These are phyloP conservation scores for Corvus cornix DNA, from an alignment of 2,113 vertebrate species.

Conservation along the genomic window DNA sequence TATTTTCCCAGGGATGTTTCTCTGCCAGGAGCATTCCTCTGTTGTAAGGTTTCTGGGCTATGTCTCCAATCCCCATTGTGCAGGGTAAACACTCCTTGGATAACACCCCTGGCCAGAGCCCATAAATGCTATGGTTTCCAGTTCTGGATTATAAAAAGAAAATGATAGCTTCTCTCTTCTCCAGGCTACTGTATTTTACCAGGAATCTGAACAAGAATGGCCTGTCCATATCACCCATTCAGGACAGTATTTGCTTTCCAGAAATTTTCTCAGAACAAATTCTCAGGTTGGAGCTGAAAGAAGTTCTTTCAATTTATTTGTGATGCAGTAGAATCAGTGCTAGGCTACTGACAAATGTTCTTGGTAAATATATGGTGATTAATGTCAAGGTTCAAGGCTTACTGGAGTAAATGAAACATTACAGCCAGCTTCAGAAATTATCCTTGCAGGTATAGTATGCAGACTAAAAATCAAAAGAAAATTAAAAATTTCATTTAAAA, in stretches of 20 bases:
- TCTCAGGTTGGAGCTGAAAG: not conserved
- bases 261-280: slow-evolving; percentile 16
- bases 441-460: not conserved
- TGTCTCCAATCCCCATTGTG: slow-evolving; percentile 30
- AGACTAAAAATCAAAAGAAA: not conserved
- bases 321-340: not conserved
- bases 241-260: slow-evolving; percentile 29
- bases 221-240: not conserved
- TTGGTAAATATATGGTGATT: not conserved
- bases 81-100: slow-evolving; percentile 46
- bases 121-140: slow-evolving; percentile 41
- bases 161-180: slow-evolving; percentile 15
- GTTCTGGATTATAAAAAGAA: slow-evolving; percentile 19
- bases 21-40: slow-evolving; percentile 30
- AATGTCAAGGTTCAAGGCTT: not conserved
- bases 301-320: not conserved
- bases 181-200: slow-evolving; percentile 25
- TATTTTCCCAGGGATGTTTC: not conserved
- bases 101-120: slow-evolving; percentile 30
- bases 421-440: not conserved
- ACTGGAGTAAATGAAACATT: not conserved
- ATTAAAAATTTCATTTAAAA: not conserved
- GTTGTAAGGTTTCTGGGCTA: slow-evolving; percentile 46
- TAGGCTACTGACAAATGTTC: not conserved
- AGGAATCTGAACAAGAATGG: slow-evolving; percentile 18